A percentile compares a stretch with the other conserved stretches of the same genome.
These are phyloP conservation scores for Chymomyza amoena DNA, from an alignment of 2,888 invertebrate genomes.

Conservation along the genomic window DNA sequence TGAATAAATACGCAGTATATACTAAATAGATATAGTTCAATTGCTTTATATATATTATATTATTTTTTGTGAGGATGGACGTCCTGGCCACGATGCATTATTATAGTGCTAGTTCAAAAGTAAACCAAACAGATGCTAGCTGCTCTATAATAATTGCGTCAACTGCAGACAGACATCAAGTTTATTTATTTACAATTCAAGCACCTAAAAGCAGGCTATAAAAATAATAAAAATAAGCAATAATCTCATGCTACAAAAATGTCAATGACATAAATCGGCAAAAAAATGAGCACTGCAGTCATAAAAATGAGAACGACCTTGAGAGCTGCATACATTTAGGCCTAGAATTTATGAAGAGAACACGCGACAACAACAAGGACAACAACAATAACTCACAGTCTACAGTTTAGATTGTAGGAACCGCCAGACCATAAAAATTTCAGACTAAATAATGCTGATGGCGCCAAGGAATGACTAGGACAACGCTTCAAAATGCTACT, in stretches of 20 bases:
- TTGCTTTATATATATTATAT: too few relatives aligned
- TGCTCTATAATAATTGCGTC: constrained; percentile 40
- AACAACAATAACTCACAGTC: constrained; percentile 24
- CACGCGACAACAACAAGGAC: constrained; percentile 19
- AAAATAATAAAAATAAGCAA: constrained; percentile 32
- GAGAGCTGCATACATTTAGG: constrained; percentile 32
- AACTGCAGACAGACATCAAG: constrained; percentile 50
- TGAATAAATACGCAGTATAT: neutral
- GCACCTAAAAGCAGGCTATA: constrained; percentile 43
- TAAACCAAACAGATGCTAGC: neutral
- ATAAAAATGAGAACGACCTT: constrained; percentile 46
- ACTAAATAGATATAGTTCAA: too few relatives aligned
- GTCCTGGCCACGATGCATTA: neutral
- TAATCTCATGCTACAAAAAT: constrained; percentile 19
- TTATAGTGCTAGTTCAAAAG: neutral
- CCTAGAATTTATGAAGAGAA: constrained; percentile 32
- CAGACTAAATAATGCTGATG: neutral
- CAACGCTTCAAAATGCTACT: neutral
- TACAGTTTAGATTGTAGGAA: neutral
- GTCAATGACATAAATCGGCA: constrained; percentile 12
- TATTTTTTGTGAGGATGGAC: neutral
- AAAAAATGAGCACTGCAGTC: constrained; percentile 38
- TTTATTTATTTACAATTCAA: constrained; percentile 43
- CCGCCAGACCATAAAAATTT: constrained; percentile 19
- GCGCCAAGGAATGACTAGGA: neutral